Evolutionary conservation across 2,888 invertebrate species (phyloP).

Genomic region (Lithophane semibrunnea): DNA sequence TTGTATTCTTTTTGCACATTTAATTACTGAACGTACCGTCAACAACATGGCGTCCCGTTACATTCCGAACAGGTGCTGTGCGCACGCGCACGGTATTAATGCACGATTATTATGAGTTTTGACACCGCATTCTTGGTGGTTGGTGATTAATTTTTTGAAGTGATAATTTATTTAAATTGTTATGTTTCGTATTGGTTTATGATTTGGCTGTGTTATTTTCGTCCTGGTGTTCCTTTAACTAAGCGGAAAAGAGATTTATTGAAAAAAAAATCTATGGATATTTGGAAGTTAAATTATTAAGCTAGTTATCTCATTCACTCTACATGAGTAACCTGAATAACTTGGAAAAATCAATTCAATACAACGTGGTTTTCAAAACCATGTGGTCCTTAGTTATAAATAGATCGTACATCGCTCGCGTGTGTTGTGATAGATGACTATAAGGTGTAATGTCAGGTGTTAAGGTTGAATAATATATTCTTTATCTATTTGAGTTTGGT

Average conservation of each 20-base stretch:
- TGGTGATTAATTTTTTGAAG: conserved; percentile 49
- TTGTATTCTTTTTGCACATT: conserved; percentile 60
- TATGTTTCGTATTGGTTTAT: conserved; percentile 17
- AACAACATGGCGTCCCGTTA: conserved; percentile 73
- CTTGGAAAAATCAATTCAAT: conserved; percentile 30
- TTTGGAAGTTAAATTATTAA: neutral
- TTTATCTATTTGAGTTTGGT: too few relatives aligned
- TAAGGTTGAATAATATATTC: neutral
- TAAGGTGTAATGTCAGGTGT: conserved; percentile 29
- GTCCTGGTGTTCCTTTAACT: neutral
- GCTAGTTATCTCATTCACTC: neutral
- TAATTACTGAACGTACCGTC: conserved; percentile 59
- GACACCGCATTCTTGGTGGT: conserved; percentile 58
- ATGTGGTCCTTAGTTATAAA: conserved; percentile 34
- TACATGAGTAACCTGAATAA: conserved; percentile 22
- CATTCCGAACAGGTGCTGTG: conserved; percentile 74
- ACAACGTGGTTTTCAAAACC: conserved; percentile 39
- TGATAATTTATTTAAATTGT: conserved; percentile 50
- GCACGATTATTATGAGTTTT: conserved; percentile 63
- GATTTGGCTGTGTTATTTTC: neutral
- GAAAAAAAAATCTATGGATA: neutral
- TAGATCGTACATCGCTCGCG: conserved; percentile 14
- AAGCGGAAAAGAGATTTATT: accelerated
- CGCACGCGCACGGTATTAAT: conserved; percentile 70
- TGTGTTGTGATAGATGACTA: conserved; percentile 35